Conservation (phyloP, 37 sponge, comb jelly and placozoan species). For the Mnemiopsis leidyi region DNA sequence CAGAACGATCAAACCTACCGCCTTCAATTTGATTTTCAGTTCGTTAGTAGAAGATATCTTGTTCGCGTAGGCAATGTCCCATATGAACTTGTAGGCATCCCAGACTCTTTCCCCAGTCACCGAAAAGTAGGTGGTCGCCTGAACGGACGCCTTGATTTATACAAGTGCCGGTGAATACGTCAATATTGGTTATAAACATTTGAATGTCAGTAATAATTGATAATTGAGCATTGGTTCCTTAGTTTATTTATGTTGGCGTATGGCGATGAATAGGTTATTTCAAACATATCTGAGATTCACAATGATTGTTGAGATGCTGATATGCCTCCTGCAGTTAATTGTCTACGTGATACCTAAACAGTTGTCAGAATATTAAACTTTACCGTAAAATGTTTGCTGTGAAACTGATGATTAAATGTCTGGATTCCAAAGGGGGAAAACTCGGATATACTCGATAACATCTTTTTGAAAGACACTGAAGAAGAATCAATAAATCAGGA, state of each 20-base stretch:
- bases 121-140: neutral
- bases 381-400: neutral
- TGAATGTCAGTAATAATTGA: too few relatives aligned
- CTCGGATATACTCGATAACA: neutral
- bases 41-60: neutral
- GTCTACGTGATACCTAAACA: too few relatives aligned
- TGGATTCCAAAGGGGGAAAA: neutral
- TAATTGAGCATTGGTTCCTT: too few relatives aligned
- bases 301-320: too few relatives aligned
- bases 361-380: too few relatives aligned
- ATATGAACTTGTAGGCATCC: slow-evolving; percentile 9
- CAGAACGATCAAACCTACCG: neutral
- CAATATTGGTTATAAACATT: neutral
- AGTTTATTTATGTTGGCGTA: too few relatives aligned
- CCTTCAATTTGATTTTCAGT: neutral
- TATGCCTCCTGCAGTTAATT: too few relatives aligned
- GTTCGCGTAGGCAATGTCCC: neutral
- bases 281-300: too few relatives aligned
- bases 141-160: too few relatives aligned
- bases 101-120: slow-evolving; percentile 2
- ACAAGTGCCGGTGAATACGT: too few relatives aligned
- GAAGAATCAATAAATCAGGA: too few relatives aligned
- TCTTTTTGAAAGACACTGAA: slow-evolving; percentile 3
- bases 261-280: too few relatives aligned
- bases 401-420: neutral